Base-by-base conservation (phyloP, 2,888 invertebrate species). In the Morpho helenor region DNA sequence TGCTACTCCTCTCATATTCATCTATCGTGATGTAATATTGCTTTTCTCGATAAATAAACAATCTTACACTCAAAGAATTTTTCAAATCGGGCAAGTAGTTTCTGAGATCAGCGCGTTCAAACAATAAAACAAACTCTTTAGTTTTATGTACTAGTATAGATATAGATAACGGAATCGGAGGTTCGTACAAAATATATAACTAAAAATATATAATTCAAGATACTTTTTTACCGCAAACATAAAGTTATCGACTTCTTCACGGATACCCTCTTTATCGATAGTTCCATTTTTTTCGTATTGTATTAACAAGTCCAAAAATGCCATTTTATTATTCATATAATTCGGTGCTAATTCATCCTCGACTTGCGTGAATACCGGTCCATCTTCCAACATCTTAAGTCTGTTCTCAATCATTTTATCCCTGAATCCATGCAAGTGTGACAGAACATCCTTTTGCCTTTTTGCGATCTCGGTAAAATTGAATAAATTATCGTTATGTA, bases 171-270 rank as follows among this genome's bases (percentile, higher is more conserved):
- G 16, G 2, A 16, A 16, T 16, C 16, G 16, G 16, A 16, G 16
- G 16, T 16, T 16, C 16, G 16, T 16, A 16, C 16, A 16, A 16
- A 16, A 16, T 16, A 16, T 16, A 16, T 16, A 16, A 16, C n/a
- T n/a, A n/a, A 16, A 16, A 16, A 16, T 16, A 16, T 16, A 16
- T 16, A 16, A 16, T 16, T 16, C 16, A 16, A 16, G 16, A 16
- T 16, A 16, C 5, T 31, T 39, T 39, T 7, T 45, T 53, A 93
- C 93, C 76, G 92, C 94, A 79, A 94, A 95, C 92, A 94, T 92
- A 67, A 94, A 94, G 0, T 94, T 95, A 66, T 94, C 93, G 0
- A 94, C 93, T 81, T 95, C 94, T 71, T 94, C 93, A 56, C 92
- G 85, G 53, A 94, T 92, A 52, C 93, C 93, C 22, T 88, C 73